Conservation (phyloP, 2,888 invertebrate genomes). For the Serripes groenlandicus region DNA sequence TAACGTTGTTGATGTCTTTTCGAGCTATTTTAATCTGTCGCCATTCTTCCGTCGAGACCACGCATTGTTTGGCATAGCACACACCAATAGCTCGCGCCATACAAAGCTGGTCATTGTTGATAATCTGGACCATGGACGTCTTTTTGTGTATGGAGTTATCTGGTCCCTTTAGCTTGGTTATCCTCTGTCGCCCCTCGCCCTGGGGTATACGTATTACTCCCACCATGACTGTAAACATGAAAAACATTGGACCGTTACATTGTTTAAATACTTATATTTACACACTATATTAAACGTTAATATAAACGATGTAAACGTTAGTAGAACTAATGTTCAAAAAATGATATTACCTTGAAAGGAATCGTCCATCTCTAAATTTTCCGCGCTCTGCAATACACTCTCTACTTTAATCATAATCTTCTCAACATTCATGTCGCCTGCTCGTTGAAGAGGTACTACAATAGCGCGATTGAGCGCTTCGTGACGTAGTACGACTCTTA, state of each 20-base stretch:
- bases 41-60: constrained; percentile 42
- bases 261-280: too few relatives aligned
- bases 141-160: constrained; percentile 37
- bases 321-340: background rate
- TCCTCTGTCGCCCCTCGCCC: constrained; percentile 41
- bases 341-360: constrained; percentile 23
- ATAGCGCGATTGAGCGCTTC: constrained; percentile 17
- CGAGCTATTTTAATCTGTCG: constrained; percentile 26
- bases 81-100: constrained; percentile 46
- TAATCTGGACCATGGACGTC: constrained; percentile 43
- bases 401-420: constrained; percentile 26
- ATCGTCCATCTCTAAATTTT: constrained; percentile 23
- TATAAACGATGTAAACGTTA: background rate
- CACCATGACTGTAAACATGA: constrained; percentile 19
- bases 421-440: constrained; percentile 2
- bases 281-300: background rate
- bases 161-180: constrained; percentile 34
- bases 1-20: constrained; percentile 29
- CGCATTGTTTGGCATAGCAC: constrained; percentile 40
- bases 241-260: too few relatives aligned
- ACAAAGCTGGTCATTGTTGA: constrained; percentile 48
- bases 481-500: constrained; percentile 27
- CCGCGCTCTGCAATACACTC: constrained; percentile 26
- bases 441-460: constrained; percentile 10
- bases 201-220: constrained; percentile 43